Conservation (phyloP, 2,113 vertebrate genomes). For the Osmerus eperlanus region DNA sequence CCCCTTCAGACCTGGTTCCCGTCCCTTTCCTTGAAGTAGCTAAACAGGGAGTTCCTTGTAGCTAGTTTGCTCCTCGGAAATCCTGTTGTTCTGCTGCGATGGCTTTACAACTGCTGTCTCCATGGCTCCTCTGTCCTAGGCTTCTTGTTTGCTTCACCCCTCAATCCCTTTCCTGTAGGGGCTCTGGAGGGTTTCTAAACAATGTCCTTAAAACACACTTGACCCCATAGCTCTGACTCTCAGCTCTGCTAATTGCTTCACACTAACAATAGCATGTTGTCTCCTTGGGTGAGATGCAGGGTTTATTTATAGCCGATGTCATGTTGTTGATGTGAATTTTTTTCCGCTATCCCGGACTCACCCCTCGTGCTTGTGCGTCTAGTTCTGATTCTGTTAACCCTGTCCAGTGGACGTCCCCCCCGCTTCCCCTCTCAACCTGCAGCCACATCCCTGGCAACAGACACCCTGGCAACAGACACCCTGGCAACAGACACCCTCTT, state of each 20-base stretch:
- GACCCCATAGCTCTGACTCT: conserved; percentile 40
- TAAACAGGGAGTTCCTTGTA: too few relatives aligned
- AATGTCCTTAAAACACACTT: conserved; percentile 49
- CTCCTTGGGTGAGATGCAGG: conserved; percentile 12
- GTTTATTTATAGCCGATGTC: conserved; percentile 41
- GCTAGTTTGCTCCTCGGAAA: too few relatives aligned
- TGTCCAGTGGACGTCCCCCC: not conserved
- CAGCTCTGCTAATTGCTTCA: conserved; percentile 51
- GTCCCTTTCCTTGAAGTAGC: too few relatives aligned
- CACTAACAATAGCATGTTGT: conserved; percentile 46
- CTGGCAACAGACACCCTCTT: too few relatives aligned
- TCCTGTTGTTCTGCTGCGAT: too few relatives aligned
- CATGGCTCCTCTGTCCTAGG: too few relatives aligned
- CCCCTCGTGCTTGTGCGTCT: conserved; percentile 5
- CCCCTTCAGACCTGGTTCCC: too few relatives aligned
- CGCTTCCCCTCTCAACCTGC: not conserved
- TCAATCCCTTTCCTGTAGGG: conserved; percentile 25
- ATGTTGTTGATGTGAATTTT: conserved; percentile 23
- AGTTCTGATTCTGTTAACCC: conserved; percentile 4
- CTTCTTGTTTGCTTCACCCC: conserved; percentile 27
- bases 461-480: too few relatives aligned
- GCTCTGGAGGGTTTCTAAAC: conserved; percentile 52
- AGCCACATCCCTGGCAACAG: too few relatives aligned
- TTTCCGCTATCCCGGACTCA: conserved; percentile 30
- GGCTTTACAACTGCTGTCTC: too few relatives aligned